These are phyloP conservation scores for Polyergus mexicanus DNA, from an alignment of 1,140 invertebrate species.

Conservation along the genomic window DNA sequence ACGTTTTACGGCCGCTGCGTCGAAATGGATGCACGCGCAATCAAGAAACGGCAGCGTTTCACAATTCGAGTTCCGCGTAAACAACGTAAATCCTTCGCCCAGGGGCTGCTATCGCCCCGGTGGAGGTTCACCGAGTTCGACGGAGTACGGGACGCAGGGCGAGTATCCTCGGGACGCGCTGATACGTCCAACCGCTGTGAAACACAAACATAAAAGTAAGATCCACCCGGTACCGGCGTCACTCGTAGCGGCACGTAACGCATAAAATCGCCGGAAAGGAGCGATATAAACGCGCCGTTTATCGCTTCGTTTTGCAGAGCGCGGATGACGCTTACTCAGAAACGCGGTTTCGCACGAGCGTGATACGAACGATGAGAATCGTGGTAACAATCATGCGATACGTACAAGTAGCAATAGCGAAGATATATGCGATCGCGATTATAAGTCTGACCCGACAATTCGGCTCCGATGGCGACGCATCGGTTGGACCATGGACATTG, in stretches of 20 bases:
- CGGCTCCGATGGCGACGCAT: not conserved
- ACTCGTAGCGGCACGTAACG: constrained; percentile 68
- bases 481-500: not conserved
- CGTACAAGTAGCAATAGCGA: not conserved
- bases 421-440: constrained; percentile 60
- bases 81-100: constrained; percentile 50
- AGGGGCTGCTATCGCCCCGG: not conserved
- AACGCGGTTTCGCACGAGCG: not conserved
- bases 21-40: constrained; percentile 68
- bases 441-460: constrained; percentile 43
- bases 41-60: constrained; percentile 62
- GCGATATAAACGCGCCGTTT: constrained; percentile 73
- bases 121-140: not conserved
- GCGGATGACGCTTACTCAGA: constrained; percentile 30
- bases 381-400: constrained; percentile 33
- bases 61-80: constrained; percentile 38
- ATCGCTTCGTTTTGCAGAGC: constrained; percentile 67
- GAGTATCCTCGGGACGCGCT: constrained; percentile 52
- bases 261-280: constrained; percentile 72
- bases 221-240: constrained; percentile 44
- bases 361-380: not conserved
- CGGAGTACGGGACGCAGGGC: constrained; percentile 16
- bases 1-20: constrained; percentile 62
- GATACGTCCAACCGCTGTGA: constrained; percentile 71
- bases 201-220: constrained; percentile 73